Conservation (phyloP, 2,113 vertebrate species). For the Camelus dromedarius region DNA sequence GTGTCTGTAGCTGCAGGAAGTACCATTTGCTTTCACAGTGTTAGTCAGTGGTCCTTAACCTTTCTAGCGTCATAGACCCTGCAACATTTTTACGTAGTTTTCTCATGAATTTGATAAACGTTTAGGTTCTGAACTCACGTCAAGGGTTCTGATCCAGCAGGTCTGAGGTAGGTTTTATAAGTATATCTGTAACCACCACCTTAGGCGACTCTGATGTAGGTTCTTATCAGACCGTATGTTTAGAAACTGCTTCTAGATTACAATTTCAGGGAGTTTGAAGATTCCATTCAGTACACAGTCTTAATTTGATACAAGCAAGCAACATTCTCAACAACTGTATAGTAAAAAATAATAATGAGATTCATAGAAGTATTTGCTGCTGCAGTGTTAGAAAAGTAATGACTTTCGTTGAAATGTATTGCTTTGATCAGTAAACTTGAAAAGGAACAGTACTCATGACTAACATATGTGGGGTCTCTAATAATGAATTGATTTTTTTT, state of each 20-base stretch:
- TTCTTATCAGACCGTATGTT: not conserved
- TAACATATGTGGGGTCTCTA: not conserved
- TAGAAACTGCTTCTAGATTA: not conserved
- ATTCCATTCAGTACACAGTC: not conserved
- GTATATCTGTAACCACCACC: not conserved
- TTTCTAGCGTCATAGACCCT: not conserved
- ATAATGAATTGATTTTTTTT: not conserved
- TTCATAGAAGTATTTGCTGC: not conserved
- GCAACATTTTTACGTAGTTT: slow-evolving; percentile 27
- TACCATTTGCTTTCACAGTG: not conserved
- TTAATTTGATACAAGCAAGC: not conserved
- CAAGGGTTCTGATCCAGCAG: not conserved
- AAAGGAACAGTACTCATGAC: not conserved
- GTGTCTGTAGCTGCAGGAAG: not conserved
- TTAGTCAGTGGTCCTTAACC: not conserved
- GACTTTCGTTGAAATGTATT: slow-evolving; percentile 26
- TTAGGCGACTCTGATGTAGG: not conserved
- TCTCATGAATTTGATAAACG: slow-evolving; percentile 30
- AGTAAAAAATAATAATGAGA: not conserved
- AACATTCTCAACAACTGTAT: not conserved
- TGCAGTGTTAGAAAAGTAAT: not conserved
- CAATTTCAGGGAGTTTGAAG: not conserved
- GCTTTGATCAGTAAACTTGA: not conserved
- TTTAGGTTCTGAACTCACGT: not conserved
- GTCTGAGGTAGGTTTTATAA: slow-evolving; percentile 34